Percentiles rank a stretch among this genome's conserved stretches.
Evolutionary conservation across 2,888 invertebrate species (phyloP).

Genomic region (Elmis aenea): DNA sequence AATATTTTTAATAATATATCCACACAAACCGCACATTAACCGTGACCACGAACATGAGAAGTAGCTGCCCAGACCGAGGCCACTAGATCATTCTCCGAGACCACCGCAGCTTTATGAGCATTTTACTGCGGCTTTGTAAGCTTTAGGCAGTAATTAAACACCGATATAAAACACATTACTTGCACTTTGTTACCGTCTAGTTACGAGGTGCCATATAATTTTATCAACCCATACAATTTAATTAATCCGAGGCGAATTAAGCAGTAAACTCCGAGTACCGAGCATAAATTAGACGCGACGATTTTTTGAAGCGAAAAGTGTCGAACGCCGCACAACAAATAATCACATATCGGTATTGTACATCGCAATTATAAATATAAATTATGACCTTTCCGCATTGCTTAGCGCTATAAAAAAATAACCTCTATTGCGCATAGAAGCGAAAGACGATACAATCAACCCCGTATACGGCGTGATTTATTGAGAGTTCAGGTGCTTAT

Average conservation of each 20-base stretch:
- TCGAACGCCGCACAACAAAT: neutral
- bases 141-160: neutral
- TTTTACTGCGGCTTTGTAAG: neutral
- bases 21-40: too few relatives aligned
- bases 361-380: slow-evolving; percentile 27
- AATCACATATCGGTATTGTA: slow-evolving; percentile 4
- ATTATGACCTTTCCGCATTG: slow-evolving; percentile 26
- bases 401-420: slow-evolving; percentile 25
- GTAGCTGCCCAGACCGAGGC: too few relatives aligned
- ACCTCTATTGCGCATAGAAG: slow-evolving; percentile 25
- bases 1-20: too few relatives aligned
- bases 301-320: too few relatives aligned
- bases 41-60: neutral
- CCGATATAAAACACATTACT: neutral
- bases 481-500: slow-evolving; percentile 24
- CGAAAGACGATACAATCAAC: slow-evolving; percentile 28
- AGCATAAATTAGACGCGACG: too few relatives aligned
- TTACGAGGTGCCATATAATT: neutral
- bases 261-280: too few relatives aligned
- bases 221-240: neutral
- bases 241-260: neutral
- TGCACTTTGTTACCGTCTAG: neutral
- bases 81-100: neutral
- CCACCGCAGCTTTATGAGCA: neutral
- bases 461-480: slow-evolving; percentile 23